Conservation (phyloP, 1,140 invertebrate genomes). For the Bombus sylvicola region DNA sequence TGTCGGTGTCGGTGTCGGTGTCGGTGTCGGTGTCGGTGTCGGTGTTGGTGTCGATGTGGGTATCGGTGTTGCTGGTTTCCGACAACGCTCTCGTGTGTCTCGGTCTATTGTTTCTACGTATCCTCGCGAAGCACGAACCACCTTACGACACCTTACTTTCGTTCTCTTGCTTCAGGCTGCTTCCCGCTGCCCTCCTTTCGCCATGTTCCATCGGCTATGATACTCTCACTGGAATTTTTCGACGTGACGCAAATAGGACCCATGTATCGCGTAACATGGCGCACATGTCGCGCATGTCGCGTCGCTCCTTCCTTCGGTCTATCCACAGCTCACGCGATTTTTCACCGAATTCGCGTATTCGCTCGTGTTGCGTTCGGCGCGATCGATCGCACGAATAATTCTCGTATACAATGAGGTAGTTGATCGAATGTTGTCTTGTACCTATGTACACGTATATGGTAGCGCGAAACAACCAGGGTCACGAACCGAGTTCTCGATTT, state of each 20-base stretch:
- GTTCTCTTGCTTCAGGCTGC: constrained; percentile 9
- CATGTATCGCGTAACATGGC: too few species aligned
- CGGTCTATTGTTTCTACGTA: constrained; percentile 55
- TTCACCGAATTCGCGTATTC: not conserved
- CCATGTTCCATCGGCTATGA: not conserved
- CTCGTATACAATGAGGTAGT: not conserved
- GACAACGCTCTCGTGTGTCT: not conserved
- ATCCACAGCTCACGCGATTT: not conserved
- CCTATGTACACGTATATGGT: not conserved
- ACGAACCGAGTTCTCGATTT: constrained; percentile 1
- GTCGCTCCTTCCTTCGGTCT: not conserved
- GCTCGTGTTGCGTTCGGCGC: not conserved
- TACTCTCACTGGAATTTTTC: too few species aligned
- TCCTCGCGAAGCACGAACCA: constrained; percentile 25
- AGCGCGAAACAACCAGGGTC: not conserved
- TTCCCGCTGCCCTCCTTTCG: not conserved
- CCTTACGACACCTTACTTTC: constrained; percentile 47
- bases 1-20: not conserved
- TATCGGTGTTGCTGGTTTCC: not conserved
- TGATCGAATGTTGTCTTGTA: not conserved
- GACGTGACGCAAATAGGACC: too few species aligned
- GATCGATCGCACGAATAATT: not conserved
- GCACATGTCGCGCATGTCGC: not conserved
- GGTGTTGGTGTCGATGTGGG: not conserved
- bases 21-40: too few species aligned